A percentile compares a stretch with the other conserved stretches of the same genome.
These are phyloP conservation scores for Subacronicta megacephala DNA, from an alignment of 2,888 invertebrate genomes.

Conservation along the genomic window DNA sequence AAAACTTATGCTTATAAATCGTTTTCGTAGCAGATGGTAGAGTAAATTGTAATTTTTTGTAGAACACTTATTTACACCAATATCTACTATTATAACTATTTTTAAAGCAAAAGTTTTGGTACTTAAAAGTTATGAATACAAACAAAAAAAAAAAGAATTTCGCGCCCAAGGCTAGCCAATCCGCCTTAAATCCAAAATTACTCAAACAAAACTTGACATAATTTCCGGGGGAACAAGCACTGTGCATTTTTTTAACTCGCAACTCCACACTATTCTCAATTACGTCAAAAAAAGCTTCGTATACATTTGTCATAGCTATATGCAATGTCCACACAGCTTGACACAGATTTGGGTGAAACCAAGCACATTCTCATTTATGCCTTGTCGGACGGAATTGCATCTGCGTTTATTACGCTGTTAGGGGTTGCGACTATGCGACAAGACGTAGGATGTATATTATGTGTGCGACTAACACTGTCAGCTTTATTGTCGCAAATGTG, in stretches of 20 bases:
- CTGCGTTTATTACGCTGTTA: slow-evolving; percentile 46
- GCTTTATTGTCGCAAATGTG: slow-evolving; percentile 11
- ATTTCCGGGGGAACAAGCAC: slow-evolving; percentile 11
- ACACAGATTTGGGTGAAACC: slow-evolving; percentile 36
- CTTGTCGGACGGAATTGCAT: slow-evolving; percentile 45
- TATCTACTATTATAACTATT: too few relatives aligned
- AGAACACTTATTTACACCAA: too few relatives aligned
- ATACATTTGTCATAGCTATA: slow-evolving; percentile 33
- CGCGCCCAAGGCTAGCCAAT: too few relatives aligned
- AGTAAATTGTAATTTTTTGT: too few relatives aligned
- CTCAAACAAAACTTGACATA: neutral
- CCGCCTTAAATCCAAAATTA: too few relatives aligned
- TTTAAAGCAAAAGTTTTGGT: too few relatives aligned
- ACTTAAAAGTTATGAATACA: too few relatives aligned
- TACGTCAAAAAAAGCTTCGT: slow-evolving; percentile 38
- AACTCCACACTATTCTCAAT: slow-evolving; percentile 9
- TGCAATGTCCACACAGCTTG: slow-evolving; percentile 29
- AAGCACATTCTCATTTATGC: slow-evolving; percentile 35
- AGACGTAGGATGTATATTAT: slow-evolving; percentile 5
- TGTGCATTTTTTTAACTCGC: slow-evolving; percentile 16
- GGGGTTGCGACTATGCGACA: slow-evolving; percentile 7
- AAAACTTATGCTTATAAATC: too few relatives aligned
- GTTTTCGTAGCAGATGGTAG: too few relatives aligned
- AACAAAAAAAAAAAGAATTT: too few relatives aligned
- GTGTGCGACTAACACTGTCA: slow-evolving; percentile 1